These are phyloP conservation scores for Macropus fuliginosus DNA, from an alignment of 2,797 vertebrate genomes.

Conservation along the genomic window DNA sequence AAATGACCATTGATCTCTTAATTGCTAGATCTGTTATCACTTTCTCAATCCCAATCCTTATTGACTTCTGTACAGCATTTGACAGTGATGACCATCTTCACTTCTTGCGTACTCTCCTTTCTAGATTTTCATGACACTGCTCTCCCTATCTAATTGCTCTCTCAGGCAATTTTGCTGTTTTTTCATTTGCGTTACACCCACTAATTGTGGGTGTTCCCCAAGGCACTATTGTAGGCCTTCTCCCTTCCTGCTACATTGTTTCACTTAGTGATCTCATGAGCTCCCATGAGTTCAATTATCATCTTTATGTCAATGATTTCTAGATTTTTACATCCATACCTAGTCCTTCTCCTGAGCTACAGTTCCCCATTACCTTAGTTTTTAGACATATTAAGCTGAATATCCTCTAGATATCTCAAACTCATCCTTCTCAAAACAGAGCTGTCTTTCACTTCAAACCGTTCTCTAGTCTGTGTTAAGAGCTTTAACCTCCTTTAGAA, in stretches of 20 bases:
- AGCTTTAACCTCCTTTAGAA: background rate
- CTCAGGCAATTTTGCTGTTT: background rate
- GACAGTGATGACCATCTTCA: background rate
- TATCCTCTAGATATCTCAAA: background rate
- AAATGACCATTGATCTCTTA: background rate
- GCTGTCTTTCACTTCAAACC: background rate
- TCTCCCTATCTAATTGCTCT: background rate
- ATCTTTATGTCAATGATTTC: background rate
- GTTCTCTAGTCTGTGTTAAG: background rate
- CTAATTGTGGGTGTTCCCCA: background rate
- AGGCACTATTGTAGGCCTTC: background rate
- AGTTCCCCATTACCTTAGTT: background rate
- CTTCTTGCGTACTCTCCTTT: background rate
- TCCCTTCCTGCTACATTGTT: background rate
- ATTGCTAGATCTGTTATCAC: background rate
- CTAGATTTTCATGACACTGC: background rate
- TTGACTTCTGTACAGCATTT: background rate
- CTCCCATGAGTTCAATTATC: background rate
- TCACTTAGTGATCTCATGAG: background rate
- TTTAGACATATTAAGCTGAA: background rate
- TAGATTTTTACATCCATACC: background rate
- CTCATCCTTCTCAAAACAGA: background rate
- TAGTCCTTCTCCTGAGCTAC: background rate
- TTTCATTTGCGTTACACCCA: background rate
- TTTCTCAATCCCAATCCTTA: background rate